Evolutionary conservation across 2,797 vertebrate genomes (phyloP).

Genomic region (Alca torda): DNA sequence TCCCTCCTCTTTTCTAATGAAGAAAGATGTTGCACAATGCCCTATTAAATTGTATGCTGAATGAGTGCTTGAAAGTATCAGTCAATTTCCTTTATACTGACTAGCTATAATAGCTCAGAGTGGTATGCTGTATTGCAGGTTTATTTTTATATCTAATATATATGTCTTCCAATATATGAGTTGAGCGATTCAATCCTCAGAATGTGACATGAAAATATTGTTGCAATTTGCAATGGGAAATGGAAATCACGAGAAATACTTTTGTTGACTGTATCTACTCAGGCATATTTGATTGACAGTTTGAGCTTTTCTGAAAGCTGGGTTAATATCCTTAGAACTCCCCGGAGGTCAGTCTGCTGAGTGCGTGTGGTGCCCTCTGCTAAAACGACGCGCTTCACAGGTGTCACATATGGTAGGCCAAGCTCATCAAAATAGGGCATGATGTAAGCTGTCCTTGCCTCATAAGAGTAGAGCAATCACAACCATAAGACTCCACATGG

Average conservation of each 20-base stretch:
- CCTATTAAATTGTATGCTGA: conserved; percentile 1
- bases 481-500: neutral
- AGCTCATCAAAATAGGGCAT: neutral
- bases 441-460: neutral
- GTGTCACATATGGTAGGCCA: neutral
- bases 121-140: neutral
- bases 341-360: neutral
- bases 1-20: conserved; percentile 1
- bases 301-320: neutral
- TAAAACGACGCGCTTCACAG: neutral
- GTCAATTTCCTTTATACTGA: neutral
- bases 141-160: neutral
- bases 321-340: neutral
- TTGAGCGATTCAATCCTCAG: neutral
- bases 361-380: neutral
- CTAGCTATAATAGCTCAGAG: neutral
- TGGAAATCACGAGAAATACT: neutral
- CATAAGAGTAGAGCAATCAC: neutral
- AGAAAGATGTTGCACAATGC: conserved; percentile 1
- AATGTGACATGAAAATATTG: neutral
- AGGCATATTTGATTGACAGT: neutral
- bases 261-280: neutral
- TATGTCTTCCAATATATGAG: neutral
- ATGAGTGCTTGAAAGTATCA: neutral
- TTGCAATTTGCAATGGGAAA: neutral